A percentile compares a stretch with the other conserved stretches of the same genome.
Evolutionary conservation across 2,797 vertebrate genomes (phyloP).

Genomic region (Gymnopithys bicolor): DNA sequence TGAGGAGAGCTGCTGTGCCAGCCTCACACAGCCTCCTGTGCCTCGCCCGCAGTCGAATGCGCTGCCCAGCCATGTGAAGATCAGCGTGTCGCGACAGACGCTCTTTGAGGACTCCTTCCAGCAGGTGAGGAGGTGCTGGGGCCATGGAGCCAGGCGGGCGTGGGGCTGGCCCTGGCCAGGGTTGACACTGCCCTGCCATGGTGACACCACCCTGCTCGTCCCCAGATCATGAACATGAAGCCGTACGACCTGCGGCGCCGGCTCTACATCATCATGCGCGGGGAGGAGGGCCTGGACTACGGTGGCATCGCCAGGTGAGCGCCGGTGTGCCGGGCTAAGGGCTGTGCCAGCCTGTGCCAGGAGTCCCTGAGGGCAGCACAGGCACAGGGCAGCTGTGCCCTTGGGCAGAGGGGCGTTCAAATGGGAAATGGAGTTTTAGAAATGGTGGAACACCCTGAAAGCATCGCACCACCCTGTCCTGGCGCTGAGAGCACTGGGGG

Average conservation of each 20-base stretch:
- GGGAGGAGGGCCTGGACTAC: constrained; percentile 97
- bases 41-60: constrained; percentile 87
- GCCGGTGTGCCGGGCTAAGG: accelerated
- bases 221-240: constrained; percentile 99
- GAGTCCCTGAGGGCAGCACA: accelerated
- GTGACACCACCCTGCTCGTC: not conserved
- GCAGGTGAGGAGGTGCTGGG: constrained; percentile 81
- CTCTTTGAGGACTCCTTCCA: constrained; percentile 98
- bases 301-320: constrained; percentile 94
- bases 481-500: not conserved
- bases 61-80: constrained; percentile 95
- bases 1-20: accelerated
- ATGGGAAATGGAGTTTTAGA: not conserved
- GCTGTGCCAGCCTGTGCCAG: accelerated
- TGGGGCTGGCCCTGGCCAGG: not conserved
- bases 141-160: accelerated
- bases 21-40: not conserved
- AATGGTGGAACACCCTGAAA: not conserved
- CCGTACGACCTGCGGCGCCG: constrained; percentile 93
- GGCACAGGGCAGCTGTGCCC: not conserved
- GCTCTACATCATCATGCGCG: constrained; percentile 97
- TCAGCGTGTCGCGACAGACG: constrained; percentile 94
- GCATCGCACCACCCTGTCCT: accelerated
- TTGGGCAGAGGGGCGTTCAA: not conserved
- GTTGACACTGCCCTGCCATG: accelerated